phyloP scores from a whole-genome alignment of 2,113 vertebrate species.

The Ophiodon elongatus region DNA sequence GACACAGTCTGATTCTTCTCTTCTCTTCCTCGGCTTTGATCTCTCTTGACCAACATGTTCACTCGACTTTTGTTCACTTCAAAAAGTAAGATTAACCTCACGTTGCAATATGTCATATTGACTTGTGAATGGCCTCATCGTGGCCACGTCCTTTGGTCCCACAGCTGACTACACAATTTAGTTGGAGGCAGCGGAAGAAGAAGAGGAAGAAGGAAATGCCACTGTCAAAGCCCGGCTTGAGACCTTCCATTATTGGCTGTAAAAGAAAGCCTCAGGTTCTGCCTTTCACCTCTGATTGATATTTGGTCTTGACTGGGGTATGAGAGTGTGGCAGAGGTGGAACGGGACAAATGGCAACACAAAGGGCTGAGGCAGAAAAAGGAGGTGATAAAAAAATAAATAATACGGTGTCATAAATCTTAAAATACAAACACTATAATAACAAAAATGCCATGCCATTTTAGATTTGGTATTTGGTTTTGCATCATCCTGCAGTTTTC shows the following conservation, averaged over 20 bases:
- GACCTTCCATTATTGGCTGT: slow-evolving; percentile 36
- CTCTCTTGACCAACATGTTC: not conserved
- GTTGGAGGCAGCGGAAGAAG: not conserved
- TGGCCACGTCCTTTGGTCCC: not conserved
- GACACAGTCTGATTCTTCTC: not conserved
- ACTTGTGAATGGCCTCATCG: not conserved
- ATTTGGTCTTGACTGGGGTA: slow-evolving; percentile 22
- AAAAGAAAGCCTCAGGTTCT: slow-evolving; percentile 45
- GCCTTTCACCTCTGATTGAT: slow-evolving; percentile 44
- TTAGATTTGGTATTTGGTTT: not conserved
- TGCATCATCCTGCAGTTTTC: not conserved
- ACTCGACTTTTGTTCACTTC: not conserved
- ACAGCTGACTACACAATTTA: not conserved
- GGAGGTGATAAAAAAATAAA: slow-evolving; percentile 2
- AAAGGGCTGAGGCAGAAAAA: slow-evolving; percentile 12
- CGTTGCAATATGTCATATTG: not conserved
- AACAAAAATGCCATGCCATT: slow-evolving; percentile 6
- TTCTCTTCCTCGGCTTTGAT: not conserved
- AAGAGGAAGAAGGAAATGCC: not conserved
- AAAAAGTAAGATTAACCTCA: not conserved
- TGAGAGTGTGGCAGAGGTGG: slow-evolving; percentile 21
- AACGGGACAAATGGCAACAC: slow-evolving; percentile 10
- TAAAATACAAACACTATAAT: slow-evolving; percentile 12
- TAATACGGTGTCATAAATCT: slow-evolving; percentile 14
- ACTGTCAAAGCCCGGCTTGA: slow-evolving; percentile 2